Evolutionary conservation across 1,140 invertebrate genomes (phyloP).

Genomic region (Temnothorax longispinosus): DNA sequence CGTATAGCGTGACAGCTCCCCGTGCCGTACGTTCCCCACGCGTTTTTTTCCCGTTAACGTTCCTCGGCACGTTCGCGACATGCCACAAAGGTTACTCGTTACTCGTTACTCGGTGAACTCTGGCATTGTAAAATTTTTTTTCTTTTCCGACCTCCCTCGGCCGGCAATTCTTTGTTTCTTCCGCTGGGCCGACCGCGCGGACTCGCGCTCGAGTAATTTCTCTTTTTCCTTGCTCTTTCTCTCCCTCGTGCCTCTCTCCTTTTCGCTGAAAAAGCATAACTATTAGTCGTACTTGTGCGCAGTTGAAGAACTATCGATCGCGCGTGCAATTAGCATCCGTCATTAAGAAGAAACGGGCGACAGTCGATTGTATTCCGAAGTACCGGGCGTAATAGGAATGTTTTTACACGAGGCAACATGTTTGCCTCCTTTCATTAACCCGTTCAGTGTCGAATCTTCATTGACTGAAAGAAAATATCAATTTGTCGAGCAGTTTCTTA

Average conservation of each 20-base stretch:
- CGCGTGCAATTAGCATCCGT: conserved; percentile 48
- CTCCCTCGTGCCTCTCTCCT: not conserved
- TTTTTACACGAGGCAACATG: conserved; percentile 7
- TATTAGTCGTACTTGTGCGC: conserved; percentile 49
- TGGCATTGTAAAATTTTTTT: conserved; percentile 60
- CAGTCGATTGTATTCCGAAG: conserved; percentile 27
- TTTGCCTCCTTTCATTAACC: conserved; percentile 19
- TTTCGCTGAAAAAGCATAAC: conserved; percentile 37
- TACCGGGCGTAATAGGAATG: conserved; percentile 34
- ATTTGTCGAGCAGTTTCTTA: not conserved
- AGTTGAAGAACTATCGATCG: conserved; percentile 43
- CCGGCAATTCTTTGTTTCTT: conserved; percentile 21
- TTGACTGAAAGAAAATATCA: conserved; percentile 3
- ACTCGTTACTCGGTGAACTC: conserved; percentile 38
- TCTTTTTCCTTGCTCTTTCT: not conserved
- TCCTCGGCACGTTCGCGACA: conserved; percentile 20
- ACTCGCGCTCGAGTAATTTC: conserved; percentile 5
- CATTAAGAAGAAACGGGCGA: conserved; percentile 32
- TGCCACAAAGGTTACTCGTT: conserved; percentile 56
- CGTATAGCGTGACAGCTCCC: conserved; percentile 1
- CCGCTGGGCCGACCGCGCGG: not conserved
- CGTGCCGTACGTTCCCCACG: not conserved
- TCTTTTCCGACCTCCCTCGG: not conserved
- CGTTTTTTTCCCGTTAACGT: conserved; percentile 29
- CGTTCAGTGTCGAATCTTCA: not conserved